Evolutionary conservation across 2,888 invertebrate species (phyloP).

Genomic region (Philereme vetulata): DNA sequence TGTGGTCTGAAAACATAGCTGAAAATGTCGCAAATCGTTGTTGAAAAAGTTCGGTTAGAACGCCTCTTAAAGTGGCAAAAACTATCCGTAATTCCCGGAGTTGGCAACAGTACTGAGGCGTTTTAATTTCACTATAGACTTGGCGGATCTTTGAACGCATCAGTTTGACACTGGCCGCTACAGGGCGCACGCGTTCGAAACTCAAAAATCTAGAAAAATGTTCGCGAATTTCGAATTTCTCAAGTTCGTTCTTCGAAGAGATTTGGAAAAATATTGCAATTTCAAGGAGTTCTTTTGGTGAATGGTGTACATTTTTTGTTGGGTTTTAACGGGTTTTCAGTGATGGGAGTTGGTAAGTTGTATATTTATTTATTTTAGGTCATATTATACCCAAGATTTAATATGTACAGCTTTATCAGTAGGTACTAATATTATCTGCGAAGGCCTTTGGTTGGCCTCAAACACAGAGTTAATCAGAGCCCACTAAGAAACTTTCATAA

Average conservation of each 20-base stretch:
- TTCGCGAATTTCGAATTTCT: slow-evolving; percentile 33
- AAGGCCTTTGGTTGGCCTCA: too few relatives aligned
- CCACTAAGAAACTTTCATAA: too few relatives aligned
- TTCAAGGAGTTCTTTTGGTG: slow-evolving; percentile 26
- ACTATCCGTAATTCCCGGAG: slow-evolving; percentile 30
- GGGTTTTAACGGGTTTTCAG: slow-evolving; percentile 18
- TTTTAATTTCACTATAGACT: slow-evolving; percentile 62
- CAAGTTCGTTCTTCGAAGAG: slow-evolving; percentile 12
- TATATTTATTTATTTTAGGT: slow-evolving; percentile 5
- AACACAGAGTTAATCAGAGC: too few relatives aligned
- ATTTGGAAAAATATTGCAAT: slow-evolving; percentile 11
- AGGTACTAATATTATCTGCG: too few relatives aligned
- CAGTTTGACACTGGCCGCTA: slow-evolving; percentile 61
- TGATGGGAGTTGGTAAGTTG: slow-evolving; percentile 25
- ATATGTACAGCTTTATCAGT: too few relatives aligned
- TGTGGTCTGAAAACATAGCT: too few relatives aligned
- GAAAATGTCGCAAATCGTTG: background rate
- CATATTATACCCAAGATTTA: too few relatives aligned
- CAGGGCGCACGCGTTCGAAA: slow-evolving; percentile 64
- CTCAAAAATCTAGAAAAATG: slow-evolving; percentile 32
- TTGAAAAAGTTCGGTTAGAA: background rate
- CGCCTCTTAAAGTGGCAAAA: slow-evolving; percentile 2
- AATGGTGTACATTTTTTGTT: slow-evolving; percentile 27
- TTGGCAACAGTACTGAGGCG: slow-evolving; percentile 55
- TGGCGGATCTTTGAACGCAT: slow-evolving; percentile 59